Conservation (phyloP, 2,113 vertebrate genomes). For the Oenanthe oenanthe region DNA sequence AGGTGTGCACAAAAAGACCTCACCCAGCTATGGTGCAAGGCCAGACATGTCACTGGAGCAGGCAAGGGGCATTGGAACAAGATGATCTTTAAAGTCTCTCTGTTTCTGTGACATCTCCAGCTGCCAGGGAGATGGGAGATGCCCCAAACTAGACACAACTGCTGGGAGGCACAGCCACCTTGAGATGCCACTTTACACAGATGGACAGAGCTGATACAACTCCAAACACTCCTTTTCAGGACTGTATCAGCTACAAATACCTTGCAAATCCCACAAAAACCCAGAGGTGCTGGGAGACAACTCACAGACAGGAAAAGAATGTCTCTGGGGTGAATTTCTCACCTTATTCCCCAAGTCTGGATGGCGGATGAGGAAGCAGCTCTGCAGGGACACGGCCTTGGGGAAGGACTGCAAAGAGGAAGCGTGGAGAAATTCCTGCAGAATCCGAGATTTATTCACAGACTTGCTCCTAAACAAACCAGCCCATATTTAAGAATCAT, state of each 20-base stretch:
- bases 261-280: neutral
- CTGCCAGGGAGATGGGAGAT: neutral
- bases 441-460: constrained; percentile 72
- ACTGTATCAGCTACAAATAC: neutral
- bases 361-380: constrained; percentile 72
- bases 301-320: neutral
- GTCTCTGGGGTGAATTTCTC: neutral
- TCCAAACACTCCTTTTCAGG: neutral
- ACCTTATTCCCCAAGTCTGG: constrained; percentile 75
- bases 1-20: neutral
- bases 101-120: neutral
- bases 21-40: neutral
- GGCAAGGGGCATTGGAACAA: neutral
- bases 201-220: neutral
- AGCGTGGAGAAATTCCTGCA: constrained; percentile 73
- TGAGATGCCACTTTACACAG: neutral
- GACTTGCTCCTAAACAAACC: constrained; percentile 69
- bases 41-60: neutral
- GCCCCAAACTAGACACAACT: neutral
- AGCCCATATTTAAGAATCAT: neutral
- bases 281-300: neutral
- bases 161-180: neutral
- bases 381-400: constrained; percentile 72
- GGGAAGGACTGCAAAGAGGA: constrained; percentile 70
- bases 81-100: neutral